phyloP scores from a whole-genome alignment of 2,113 vertebrate genomes.

The Pteruthius melanotis region DNA sequence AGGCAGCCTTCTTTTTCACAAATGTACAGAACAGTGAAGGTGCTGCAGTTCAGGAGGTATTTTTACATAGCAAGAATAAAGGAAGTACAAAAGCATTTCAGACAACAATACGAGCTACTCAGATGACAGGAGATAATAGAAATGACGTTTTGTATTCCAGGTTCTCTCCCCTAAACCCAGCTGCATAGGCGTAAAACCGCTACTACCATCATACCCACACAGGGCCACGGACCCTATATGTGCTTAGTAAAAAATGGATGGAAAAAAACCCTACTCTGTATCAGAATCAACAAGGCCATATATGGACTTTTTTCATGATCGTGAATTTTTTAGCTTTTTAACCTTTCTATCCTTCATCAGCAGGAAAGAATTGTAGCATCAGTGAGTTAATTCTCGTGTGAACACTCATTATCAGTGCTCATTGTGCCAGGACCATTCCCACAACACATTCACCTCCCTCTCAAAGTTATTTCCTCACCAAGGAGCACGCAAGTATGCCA shows the following conservation, averaged over 20 bases:
- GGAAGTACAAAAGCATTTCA: background rate
- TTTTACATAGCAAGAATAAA: background rate
- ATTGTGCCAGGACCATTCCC: background rate
- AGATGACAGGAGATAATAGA: background rate
- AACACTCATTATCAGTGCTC: background rate
- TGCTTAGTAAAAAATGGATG: background rate
- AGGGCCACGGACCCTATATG: background rate
- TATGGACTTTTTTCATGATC: background rate
- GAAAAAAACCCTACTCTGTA: background rate
- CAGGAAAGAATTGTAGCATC: background rate
- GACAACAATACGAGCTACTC: background rate
- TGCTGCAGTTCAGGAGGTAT: background rate
- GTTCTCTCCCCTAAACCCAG: background rate
- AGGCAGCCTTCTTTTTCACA: background rate
- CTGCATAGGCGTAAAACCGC: background rate
- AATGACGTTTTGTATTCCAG: background rate
- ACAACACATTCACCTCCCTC: background rate
- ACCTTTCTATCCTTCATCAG: background rate
- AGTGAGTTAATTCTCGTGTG: background rate
- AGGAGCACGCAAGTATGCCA: background rate
- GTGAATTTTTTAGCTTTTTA: background rate
- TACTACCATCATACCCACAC: background rate
- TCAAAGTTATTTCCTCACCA: slow-evolving; percentile 26
- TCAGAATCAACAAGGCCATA: background rate
- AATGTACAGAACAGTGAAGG: background rate